A percentile compares a stretch with the other conserved stretches of the same genome.
These are phyloP conservation scores for Heliconius charithonia DNA, from an alignment of 2,888 invertebrate genomes.

Conservation along the genomic window DNA sequence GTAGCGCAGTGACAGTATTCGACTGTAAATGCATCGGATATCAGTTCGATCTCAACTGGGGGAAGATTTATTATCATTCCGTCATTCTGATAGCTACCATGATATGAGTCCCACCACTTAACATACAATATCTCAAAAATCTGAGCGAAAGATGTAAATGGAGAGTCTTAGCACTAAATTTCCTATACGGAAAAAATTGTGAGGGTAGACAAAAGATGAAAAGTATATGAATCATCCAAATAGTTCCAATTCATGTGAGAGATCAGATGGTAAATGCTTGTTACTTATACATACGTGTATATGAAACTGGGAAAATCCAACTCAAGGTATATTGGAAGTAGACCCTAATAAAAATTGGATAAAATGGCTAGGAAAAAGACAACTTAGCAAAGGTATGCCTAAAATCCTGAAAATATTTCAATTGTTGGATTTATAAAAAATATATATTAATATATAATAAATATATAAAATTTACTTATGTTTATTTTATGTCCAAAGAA, in stretches of 20 bases:
- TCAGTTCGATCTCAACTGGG: too few species aligned
- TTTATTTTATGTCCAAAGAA: too few species aligned
- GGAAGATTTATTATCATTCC: too few species aligned
- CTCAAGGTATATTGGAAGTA: background rate
- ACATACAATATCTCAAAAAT: background rate
- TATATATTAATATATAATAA: too few species aligned
- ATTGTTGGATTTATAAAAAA: background rate
- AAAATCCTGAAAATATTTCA: background rate
- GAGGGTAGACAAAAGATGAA: background rate
- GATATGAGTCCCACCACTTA: too few species aligned
- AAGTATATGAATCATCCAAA: background rate
- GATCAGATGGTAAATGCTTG: background rate
- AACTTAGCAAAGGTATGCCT: background rate
- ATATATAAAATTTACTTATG: too few species aligned
- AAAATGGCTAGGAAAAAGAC: background rate
- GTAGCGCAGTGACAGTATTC: too few species aligned
- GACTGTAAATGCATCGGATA: too few species aligned
- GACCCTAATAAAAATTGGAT: constrained; percentile 21
- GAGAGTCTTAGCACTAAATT: background rate
- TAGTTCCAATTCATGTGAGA: background rate
- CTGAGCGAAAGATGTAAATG: background rate
- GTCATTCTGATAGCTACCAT: background rate
- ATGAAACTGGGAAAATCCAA: background rate
- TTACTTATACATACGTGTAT: background rate
- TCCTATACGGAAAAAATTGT: background rate